Conservation (phyloP, 2,113 vertebrate species). For the Erythrocercus mccallii region DNA sequence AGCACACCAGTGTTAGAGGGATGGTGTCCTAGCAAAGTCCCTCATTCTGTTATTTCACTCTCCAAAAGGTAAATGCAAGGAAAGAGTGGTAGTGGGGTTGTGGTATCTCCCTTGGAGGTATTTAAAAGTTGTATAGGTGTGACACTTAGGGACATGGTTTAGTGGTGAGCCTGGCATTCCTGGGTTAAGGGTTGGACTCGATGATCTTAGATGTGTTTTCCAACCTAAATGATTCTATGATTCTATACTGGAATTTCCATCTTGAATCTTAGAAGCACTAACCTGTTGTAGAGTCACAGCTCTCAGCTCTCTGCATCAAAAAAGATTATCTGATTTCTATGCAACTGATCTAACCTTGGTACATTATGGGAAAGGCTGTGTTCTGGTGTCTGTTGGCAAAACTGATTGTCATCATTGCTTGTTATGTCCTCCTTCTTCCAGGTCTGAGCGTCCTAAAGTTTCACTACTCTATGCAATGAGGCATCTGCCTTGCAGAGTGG, state of each 20-base stretch:
- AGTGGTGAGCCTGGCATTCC: neutral
- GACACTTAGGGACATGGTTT: neutral
- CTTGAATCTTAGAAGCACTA: neutral
- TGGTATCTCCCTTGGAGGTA: neutral
- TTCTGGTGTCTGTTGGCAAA: neutral
- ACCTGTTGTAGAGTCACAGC: neutral
- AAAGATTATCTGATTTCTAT: neutral
- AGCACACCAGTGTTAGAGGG: neutral
- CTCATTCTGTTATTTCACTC: rapidly evolving
- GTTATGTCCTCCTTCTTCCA: neutral
- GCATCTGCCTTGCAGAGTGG: neutral
- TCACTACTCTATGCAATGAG: neutral
- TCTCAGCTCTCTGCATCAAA: neutral
- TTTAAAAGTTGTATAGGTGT: neutral
- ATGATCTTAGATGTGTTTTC: neutral
- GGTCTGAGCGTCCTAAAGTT: neutral
- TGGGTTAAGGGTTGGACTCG: neutral
- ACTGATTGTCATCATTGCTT: neutral
- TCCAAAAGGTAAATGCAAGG: neutral
- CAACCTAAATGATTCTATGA: neutral
- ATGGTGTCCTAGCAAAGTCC: neutral
- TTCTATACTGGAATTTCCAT: neutral
- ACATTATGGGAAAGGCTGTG: neutral
- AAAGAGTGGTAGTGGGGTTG: neutral
- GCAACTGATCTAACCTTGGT: neutral